phyloP scores from a whole-genome alignment of 92 coral and sea anemone species.

The Scolanthus callimorphus region DNA sequence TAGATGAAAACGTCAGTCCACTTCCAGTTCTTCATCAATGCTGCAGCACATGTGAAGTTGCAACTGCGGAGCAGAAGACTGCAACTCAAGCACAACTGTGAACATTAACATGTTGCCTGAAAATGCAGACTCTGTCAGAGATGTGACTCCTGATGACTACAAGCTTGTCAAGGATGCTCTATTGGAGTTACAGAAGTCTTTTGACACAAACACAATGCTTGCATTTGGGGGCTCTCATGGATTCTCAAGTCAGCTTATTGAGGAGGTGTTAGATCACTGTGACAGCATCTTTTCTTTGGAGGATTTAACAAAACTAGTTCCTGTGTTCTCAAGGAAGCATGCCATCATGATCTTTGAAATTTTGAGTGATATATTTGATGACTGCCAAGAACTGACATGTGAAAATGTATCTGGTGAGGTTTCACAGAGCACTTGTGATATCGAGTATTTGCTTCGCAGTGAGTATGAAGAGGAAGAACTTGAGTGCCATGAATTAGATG shows the following conservation, averaged over 20 bases:
- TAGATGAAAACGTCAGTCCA: too few relatives aligned
- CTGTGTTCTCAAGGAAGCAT: conserved; percentile 4
- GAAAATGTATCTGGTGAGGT: too few relatives aligned
- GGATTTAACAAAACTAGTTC: background rate
- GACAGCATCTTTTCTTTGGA: conserved; percentile 2
- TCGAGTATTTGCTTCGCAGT: too few relatives aligned
- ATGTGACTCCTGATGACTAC: background rate
- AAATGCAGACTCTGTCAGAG: background rate
- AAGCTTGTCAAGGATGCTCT: background rate
- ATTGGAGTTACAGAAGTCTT: background rate
- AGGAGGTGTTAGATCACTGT: background rate
- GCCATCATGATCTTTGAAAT: conserved; percentile 4
- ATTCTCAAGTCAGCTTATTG: conserved; percentile 2
- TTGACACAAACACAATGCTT: background rate
- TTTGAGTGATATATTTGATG: too few relatives aligned
- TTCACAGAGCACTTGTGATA: too few relatives aligned
- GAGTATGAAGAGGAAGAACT: too few relatives aligned
- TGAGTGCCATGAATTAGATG: too few relatives aligned
- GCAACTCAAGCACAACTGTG: background rate
- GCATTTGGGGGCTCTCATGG: background rate
- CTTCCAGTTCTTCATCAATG: too few relatives aligned
- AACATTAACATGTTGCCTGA: background rate
- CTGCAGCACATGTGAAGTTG: too few relatives aligned
- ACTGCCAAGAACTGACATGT: too few relatives aligned
- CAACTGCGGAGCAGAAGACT: conserved; percentile 2